Evolutionary conservation across 2,113 vertebrate species (phyloP).

Genomic region (Microcebus lehilahytsara): DNA sequence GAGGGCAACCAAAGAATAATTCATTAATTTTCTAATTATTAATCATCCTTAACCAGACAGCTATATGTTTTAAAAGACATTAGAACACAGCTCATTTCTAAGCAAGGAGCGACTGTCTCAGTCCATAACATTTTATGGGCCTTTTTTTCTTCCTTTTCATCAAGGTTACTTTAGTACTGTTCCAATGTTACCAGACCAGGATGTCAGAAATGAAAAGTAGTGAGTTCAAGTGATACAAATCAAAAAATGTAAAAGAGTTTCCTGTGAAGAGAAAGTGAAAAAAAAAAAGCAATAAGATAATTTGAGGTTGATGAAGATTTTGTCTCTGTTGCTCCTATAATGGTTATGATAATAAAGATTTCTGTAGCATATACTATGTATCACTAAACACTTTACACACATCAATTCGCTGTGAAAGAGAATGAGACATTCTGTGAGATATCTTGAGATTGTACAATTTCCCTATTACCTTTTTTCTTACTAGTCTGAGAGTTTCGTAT

Average conservation of each 20-base stretch:
- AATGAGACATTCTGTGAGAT: not conserved
- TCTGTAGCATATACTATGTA: not conserved
- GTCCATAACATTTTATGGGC: conserved; percentile 12
- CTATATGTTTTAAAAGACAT: conserved; percentile 6
- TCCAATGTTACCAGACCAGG: not conserved
- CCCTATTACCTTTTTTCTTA: not conserved
- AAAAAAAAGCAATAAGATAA: not conserved
- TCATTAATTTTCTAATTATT: conserved; percentile 28
- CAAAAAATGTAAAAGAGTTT: not conserved
- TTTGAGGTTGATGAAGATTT: not conserved
- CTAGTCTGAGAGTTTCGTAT: not conserved
- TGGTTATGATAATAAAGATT: not conserved
- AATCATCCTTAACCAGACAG: conserved; percentile 22
- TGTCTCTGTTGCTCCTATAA: not conserved
- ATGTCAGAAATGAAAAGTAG: conserved; percentile 10
- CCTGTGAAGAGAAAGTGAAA: not conserved
- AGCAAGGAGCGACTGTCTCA: not conserved
- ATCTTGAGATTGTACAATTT: not conserved
- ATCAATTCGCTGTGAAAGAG: not conserved
- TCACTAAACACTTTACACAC: not conserved
- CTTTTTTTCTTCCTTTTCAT: not conserved
- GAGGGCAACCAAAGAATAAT: not conserved
- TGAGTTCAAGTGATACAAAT: not conserved
- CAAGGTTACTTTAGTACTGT: conserved; percentile 43
- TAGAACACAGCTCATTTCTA: conserved; percentile 24